Percentiles rank a stretch among this genome's conserved stretches.
Conservation (phyloP, 2,888 invertebrate genomes). For the Cremastinae sp. region DNA sequence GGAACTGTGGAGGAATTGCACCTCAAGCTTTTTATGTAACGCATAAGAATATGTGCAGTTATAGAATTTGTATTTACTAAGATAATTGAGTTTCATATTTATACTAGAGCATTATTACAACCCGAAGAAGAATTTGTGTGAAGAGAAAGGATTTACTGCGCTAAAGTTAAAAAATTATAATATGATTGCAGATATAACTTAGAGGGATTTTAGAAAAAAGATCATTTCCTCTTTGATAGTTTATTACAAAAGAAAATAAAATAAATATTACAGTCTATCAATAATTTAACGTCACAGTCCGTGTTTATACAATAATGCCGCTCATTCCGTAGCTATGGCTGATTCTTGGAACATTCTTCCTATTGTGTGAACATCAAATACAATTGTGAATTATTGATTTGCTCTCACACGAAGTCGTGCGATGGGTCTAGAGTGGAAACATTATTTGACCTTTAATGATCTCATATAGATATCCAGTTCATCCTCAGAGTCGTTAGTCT, state of each 20-base stretch:
- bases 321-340: slow-evolving; percentile 49
- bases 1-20: too few relatives aligned
- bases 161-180: too few relatives aligned
- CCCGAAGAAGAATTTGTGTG: too few relatives aligned
- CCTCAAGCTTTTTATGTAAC: too few relatives aligned
- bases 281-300: slow-evolving; percentile 1
- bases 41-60: too few relatives aligned
- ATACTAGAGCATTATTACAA: too few relatives aligned
- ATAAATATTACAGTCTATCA: slow-evolving; percentile 4
- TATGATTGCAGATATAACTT: too few relatives aligned
- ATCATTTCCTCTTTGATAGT: too few relatives aligned
- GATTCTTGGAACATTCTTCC: slow-evolving; percentile 48
- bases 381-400: slow-evolving; percentile 31
- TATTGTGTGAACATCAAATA: slow-evolving; percentile 54
- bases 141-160: too few relatives aligned
- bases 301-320: slow-evolving; percentile 30
- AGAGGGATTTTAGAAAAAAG: too few relatives aligned
- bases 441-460: slow-evolving; percentile 74
- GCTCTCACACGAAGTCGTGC: slow-evolving; percentile 53
- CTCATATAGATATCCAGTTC: slow-evolving; percentile 89
- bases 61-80: too few relatives aligned
- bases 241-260: slow-evolving; percentile 1
- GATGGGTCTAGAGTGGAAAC: slow-evolving; percentile 63
- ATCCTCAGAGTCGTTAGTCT: slow-evolving; percentile 81
- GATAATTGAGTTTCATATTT: too few relatives aligned